Evolutionary conservation across 2,888 invertebrate species (phyloP).

Genomic region (Calameuta pallipes): DNA sequence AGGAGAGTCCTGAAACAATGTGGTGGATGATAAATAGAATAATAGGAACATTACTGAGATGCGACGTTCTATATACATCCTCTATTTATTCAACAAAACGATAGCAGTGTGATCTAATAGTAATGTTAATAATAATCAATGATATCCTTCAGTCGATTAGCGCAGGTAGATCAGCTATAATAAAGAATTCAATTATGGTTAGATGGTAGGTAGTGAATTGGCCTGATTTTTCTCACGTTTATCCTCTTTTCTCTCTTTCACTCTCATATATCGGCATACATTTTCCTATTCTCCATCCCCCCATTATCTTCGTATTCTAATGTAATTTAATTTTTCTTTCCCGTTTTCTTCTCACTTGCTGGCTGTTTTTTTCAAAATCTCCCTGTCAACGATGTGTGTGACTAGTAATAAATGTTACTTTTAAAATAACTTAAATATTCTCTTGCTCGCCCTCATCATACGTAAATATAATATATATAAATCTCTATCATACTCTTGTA

Average conservation of each 20-base stretch:
- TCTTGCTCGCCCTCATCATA: conserved; percentile 35
- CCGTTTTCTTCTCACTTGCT: neutral
- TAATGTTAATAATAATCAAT: conserved; percentile 36
- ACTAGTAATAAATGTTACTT: conserved; percentile 59
- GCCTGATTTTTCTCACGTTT: neutral
- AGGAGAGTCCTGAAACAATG: neutral
- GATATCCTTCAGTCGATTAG: conserved; percentile 48
- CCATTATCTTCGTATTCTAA: neutral
- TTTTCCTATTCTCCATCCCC: neutral
- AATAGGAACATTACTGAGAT: conserved; percentile 12
- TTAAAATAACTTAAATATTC: conserved; percentile 57
- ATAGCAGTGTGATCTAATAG: conserved; percentile 22
- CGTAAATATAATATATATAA: conserved; percentile 36
- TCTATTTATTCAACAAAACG: conserved; percentile 50
- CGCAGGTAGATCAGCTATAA: conserved; percentile 28
- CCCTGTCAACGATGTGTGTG: conserved; percentile 52
- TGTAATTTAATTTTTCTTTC: neutral
- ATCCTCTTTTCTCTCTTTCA: neutral
- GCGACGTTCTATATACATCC: conserved; percentile 29
- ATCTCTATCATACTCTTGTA: conserved; percentile 30
- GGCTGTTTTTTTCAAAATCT: conserved; percentile 26
- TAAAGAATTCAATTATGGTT: neutral
- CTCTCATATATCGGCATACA: neutral
- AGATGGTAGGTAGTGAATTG: neutral
- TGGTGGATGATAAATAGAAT: conserved; percentile 27